phyloP scores from a whole-genome alignment of 1,140 invertebrate species.

The Eriocheir sinensis region DNA sequence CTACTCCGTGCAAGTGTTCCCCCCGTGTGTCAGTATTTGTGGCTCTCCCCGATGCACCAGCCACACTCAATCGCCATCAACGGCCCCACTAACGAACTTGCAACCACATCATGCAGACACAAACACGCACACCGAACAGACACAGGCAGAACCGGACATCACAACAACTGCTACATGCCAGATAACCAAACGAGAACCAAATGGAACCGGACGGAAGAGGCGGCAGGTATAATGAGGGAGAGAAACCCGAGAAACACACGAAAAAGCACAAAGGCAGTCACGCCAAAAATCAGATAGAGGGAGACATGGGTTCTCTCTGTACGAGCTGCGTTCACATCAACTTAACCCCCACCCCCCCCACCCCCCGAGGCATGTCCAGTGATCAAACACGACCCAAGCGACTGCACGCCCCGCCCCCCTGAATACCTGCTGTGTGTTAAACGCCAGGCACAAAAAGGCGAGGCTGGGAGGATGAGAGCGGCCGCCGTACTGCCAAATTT shows the following conservation, averaged over 20 bases:
- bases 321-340: background rate
- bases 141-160: background rate
- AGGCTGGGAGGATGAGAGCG: background rate
- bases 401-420: slow-evolving; percentile 6
- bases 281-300: background rate
- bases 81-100: background rate
- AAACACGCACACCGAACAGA: background rate
- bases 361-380: background rate
- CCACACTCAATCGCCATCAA: background rate
- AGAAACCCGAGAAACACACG: background rate
- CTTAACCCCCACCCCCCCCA: background rate
- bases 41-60: background rate
- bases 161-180: background rate
- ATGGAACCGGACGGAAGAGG: background rate
- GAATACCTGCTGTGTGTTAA: background rate
- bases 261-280: background rate
- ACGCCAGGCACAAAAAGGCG: background rate
- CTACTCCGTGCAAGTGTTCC: background rate
- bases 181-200: too few species aligned
- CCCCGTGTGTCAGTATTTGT: background rate
- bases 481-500: background rate
- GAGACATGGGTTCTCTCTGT: background rate
- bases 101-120: background rate
- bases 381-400: background rate
- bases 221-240: background rate